A percentile compares a stretch with the other conserved stretches of the same genome.
Evolutionary conservation across 2,888 invertebrate species (phyloP).

Genomic region (Cerastoderma edule): DNA sequence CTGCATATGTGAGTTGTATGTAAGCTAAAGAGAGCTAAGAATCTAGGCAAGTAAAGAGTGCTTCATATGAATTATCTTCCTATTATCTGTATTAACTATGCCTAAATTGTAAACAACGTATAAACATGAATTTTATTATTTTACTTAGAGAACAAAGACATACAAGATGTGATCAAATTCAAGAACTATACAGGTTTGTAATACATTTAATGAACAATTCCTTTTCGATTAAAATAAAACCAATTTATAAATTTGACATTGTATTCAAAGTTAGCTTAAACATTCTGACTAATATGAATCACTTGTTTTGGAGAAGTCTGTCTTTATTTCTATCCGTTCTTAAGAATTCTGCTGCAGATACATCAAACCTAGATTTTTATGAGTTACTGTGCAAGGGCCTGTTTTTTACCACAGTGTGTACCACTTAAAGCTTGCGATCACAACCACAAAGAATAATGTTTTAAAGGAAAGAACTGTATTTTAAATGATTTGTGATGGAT

Average conservation of each 20-base stretch:
- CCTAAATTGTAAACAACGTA: no score
- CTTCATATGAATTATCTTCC: background rate
- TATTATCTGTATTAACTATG: constrained; percentile 1
- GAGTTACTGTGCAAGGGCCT: no score
- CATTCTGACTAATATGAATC: background rate
- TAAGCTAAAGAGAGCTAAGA: background rate
- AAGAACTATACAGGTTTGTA: constrained; percentile 39
- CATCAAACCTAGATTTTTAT: background rate
- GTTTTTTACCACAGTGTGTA: no score
- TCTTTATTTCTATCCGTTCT: background rate
- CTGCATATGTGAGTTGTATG: background rate
- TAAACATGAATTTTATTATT: no score
- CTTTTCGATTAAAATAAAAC: background rate
- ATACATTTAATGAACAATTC: no score
- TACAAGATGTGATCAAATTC: constrained; percentile 36
- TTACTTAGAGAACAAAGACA: constrained; percentile 18
- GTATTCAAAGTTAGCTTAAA: background rate
- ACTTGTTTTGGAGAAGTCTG: background rate
- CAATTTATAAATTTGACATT: background rate
- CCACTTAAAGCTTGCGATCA: no score
- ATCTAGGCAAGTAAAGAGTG: background rate
- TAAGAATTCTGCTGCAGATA: background rate
- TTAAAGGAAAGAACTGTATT: no score
- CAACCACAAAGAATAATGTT: no score
- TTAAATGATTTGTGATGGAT: no score